Base-by-base conservation (phyloP, 1,140 invertebrate species). In the Panagrolaimus sp. region DNA sequence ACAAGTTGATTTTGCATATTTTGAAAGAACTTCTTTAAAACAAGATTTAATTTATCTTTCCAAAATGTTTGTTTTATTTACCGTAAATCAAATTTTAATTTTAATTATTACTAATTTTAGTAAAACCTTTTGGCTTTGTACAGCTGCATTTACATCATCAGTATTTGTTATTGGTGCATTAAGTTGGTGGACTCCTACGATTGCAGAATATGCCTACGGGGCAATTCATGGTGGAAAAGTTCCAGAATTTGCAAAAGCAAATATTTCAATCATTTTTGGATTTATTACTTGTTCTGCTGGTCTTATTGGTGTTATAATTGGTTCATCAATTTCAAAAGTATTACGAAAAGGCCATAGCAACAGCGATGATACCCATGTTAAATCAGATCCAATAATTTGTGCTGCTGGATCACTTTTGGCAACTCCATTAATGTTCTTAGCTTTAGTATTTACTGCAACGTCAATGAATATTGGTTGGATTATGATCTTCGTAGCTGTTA, bases 151-250 rank as follows among this genome's bases (percentile, higher is more conserved):
- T 27, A 57, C 51, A 2, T 25, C 27, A 27, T 25, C 20, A 20
- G 20, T 57, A 11, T 57, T 57, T 20, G 27, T 57, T 20, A 57
- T 57, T 27, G 51, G 51, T n/a, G 11, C 51, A 0, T 57, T 57
- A 27, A 57, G 51, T 20, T 57, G 51, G 51, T 57, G 51, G 51
- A 57, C 51, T 3, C 51, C 51, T 11, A 57, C 51, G 4, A 16
- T 57, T 27, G 27, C 51, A 1, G 9, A 16, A 23, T 57, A 57
- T 23, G 51, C 51, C 2, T 57, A n/a, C 27, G 51, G 20, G 90
- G 70, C 23, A 84, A 79, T 42, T 38, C 45, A 57, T 47, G 25
- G 38, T 73, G 63, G 68, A 63, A 11, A 68, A 51, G 51, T 57
- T 20, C 51, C 51, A 11, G 9, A 20, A 11, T 20, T 8, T 20